These are phyloP conservation scores for Uloborus diversus DNA, from an alignment of 1,140 invertebrate genomes.

Conservation along the genomic window DNA sequence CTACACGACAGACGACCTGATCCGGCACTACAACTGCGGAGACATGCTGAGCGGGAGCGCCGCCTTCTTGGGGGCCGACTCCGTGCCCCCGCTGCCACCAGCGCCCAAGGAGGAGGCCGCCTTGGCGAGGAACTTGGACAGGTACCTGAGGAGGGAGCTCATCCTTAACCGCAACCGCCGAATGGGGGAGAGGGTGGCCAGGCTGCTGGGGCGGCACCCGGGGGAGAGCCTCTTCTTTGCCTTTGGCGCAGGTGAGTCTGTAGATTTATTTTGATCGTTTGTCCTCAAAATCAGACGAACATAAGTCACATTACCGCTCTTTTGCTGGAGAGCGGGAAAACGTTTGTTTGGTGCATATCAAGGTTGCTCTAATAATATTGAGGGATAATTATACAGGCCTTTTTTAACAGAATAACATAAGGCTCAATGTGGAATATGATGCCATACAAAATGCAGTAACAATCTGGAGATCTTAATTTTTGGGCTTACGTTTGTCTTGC, in stretches of 20 bases:
- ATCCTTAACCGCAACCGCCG: constrained; percentile 69
- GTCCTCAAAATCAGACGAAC: too few species aligned
- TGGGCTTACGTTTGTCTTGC: too few species aligned
- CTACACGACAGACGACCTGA: constrained; percentile 69
- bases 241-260: constrained; percentile 70
- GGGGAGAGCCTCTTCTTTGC: constrained; percentile 71
- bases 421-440: too few species aligned
- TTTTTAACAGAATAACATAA: too few species aligned
- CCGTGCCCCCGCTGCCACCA: constrained; percentile 60
- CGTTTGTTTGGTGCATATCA: too few species aligned
- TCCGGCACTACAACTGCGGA: constrained; percentile 71
- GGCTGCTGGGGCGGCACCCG: constrained; percentile 67
- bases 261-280: too few species aligned
- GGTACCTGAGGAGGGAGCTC: constrained; percentile 69
- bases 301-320: too few species aligned
- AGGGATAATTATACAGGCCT: too few species aligned
- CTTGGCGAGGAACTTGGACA: constrained; percentile 68
- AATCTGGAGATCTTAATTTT: too few species aligned
- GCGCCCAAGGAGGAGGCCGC: constrained; percentile 61
- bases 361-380: too few species aligned
- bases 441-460: too few species aligned
- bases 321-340: too few species aligned
- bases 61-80: constrained; percentile 69
- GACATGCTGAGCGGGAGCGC: constrained; percentile 69
- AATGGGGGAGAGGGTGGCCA: constrained; percentile 68